Conservation (phyloP, 1,140 invertebrate genomes). For the Hycleus phaleratus region DNA sequence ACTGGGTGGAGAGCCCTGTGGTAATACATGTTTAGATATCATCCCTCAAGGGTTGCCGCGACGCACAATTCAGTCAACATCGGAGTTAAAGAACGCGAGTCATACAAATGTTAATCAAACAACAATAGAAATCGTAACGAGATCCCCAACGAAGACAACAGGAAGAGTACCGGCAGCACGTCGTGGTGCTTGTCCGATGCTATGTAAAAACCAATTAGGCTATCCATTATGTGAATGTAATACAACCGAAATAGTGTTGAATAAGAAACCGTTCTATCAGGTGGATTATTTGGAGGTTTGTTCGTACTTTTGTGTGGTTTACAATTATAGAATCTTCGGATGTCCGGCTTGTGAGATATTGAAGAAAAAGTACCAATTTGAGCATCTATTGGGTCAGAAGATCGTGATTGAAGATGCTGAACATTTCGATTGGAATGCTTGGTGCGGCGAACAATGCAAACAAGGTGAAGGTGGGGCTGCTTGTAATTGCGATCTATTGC, state of each 20-base stretch:
- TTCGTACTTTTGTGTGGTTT: slow-evolving; percentile 31
- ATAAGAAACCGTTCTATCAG: slow-evolving; percentile 4
- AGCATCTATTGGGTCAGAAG: no score
- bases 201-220: slow-evolving; percentile 39
- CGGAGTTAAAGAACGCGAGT: neutral
- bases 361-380: neutral
- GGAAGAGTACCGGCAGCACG: slow-evolving; percentile 15
- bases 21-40: slow-evolving; percentile 35
- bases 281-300: slow-evolving; percentile 36
- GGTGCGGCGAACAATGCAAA: slow-evolving; percentile 44
- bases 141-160: neutral
- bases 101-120: neutral
- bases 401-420: neutral
- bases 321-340: slow-evolving; percentile 30
- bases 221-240: slow-evolving; percentile 35
- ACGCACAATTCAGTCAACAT: slow-evolving; percentile 12
- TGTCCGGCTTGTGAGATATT: slow-evolving; percentile 28
- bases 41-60: slow-evolving; percentile 26
- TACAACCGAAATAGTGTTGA: slow-evolving; percentile 4
- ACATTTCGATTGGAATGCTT: slow-evolving; percentile 38
- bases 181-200: slow-evolving; percentile 33
- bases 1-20: slow-evolving; percentile 40
- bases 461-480: slow-evolving; percentile 47
- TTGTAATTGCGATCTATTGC: slow-evolving; percentile 49
- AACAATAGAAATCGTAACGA: neutral